Evolutionary conservation across 2,888 invertebrate species (phyloP), one percentile per base, ranked within the genome.

Genomic region (Artemia sp.): DNA sequence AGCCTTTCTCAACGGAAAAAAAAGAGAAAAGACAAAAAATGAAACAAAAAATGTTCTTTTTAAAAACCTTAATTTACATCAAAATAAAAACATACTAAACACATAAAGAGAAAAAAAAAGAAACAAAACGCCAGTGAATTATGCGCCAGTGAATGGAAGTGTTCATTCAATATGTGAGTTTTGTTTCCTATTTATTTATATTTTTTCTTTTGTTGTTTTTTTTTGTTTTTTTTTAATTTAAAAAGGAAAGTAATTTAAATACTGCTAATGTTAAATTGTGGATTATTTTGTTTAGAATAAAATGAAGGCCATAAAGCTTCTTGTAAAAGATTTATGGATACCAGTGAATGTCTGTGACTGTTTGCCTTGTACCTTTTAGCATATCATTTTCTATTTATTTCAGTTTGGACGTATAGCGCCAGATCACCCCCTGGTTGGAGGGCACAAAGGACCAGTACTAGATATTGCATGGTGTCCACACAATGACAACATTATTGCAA

Each of bases 401-500:
- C 80, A 95, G 95, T 90, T 92, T 74, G 95, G 96, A 51, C 85
- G 95, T 75, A 90, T 95, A 78, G 88, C 92, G 69, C 90, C 94
- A 1, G 93, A 95, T 81, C 88, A 92, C 79, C 93, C 94, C 7
- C 81, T 93, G 71, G 94, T 97, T 64, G 93, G 93, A 69, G 96
- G 96, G 64, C 97, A 97, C 83, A 91, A 92, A 78, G 96, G 95
- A 51, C 92, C 94, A 0, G 93, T 97, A 52, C 81, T 95, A 73
- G 96, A 97, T 81, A 91, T 97, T 75, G 89, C 95, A 68, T 97
- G 95, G 94, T 95, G 93, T 79, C 96, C 96, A 0, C 96, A 96
- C 81, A 93, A 96, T 78, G 96, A 97, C 81, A 92, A 95, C 79
- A 90, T 96, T 73, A 95, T 97, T 76, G 97, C 97, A 68, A 93